phyloP scores from a whole-genome alignment of 2,888 invertebrate species.

The Ellobium chinense region DNA sequence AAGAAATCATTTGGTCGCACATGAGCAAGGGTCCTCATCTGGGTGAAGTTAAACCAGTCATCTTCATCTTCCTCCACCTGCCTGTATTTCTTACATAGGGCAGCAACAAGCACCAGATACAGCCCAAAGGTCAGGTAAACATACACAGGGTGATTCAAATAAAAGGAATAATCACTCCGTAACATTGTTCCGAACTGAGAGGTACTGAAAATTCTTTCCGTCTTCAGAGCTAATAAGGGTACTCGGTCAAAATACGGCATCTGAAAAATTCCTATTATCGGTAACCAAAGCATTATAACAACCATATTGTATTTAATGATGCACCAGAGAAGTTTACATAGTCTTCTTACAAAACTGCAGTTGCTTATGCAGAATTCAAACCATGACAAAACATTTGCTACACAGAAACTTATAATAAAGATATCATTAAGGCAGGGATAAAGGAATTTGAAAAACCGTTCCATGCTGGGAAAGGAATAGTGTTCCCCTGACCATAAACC shows the following conservation, averaged over 20 bases:
- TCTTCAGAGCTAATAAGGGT: conserved; percentile 72
- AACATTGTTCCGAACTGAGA: conserved; percentile 70
- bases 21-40: conserved; percentile 67
- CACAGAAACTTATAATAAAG: conserved; percentile 79
- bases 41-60: conserved; percentile 79
- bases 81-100: conserved; percentile 52
- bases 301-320: conserved; percentile 80
- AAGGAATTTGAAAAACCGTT: conserved; percentile 79
- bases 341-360: conserved; percentile 71
- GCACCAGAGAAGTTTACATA: conserved; percentile 78
- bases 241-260: conserved; percentile 76
- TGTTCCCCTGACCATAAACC: conserved; percentile 78
- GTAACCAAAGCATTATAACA: conserved; percentile 79
- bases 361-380: conserved; percentile 79
- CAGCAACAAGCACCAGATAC: conserved; percentile 55
- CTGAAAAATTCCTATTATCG: conserved; percentile 79
- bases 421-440: conserved; percentile 81
- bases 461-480: conserved; percentile 79
- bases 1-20: conserved; percentile 52
- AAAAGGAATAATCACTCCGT: conserved; percentile 70
- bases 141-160: conserved; percentile 51
- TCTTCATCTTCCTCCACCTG: conserved; percentile 54
- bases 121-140: conserved; percentile 66
- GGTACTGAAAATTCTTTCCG: conserved; percentile 73
- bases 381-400: conserved; percentile 79